Conservation (phyloP, 1,140 invertebrate genomes). For the Himalopsyche phryganea region DNA sequence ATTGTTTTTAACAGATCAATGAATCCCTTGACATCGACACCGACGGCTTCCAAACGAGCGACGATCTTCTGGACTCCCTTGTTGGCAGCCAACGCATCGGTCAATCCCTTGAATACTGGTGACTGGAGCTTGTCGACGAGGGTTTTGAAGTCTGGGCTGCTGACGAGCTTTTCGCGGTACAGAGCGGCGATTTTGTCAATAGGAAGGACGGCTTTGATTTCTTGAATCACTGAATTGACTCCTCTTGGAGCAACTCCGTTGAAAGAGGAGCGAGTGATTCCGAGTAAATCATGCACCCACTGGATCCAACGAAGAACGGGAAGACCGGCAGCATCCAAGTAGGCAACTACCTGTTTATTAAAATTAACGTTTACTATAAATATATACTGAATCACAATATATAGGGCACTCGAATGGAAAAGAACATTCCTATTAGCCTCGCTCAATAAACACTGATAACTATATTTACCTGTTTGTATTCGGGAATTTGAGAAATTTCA, state of each 20-base stretch:
- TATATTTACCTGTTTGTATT: background rate
- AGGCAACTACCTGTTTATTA: background rate
- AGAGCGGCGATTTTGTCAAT: background rate
- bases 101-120: constrained; percentile 5
- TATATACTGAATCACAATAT: no score
- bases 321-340: constrained; percentile 3
- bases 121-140: constrained; percentile 5
- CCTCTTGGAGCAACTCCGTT: background rate
- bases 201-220: background rate
- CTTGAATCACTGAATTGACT: background rate
- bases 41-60: background rate
- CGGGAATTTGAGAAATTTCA: background rate
- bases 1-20: background rate
- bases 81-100: background rate
- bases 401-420: no score
- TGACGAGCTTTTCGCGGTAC: background rate
- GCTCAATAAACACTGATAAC: no score
- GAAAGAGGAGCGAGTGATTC: background rate
- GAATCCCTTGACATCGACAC: constrained; percentile 6
- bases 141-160: constrained; percentile 8
- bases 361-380: no score
- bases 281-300: background rate
- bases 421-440: no score
- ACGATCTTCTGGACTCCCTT: background rate
- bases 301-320: background rate